Evolutionary conservation across 2,797 vertebrate species (phyloP), one percentile per base, ranked within the genome.

Genomic region (Syngnathus acus): DNA sequence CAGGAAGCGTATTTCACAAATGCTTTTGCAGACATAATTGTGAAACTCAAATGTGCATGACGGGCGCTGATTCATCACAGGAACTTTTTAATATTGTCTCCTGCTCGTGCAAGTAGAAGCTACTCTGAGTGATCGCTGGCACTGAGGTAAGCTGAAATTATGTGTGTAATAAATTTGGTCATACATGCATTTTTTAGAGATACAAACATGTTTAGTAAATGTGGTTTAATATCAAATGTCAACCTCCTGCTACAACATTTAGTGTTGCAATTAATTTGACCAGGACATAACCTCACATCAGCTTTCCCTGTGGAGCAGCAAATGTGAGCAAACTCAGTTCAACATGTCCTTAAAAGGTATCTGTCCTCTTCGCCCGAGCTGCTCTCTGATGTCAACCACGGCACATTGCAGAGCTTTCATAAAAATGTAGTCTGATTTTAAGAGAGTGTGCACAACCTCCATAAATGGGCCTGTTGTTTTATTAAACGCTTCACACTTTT

Each of bases 331-430:
- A 85, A 81, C 82, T 76, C 79, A 68, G 72, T 76, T 72, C 67
- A 88, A 82, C 82, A 89, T 90, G 78, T 65, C 90, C 89, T 89
- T 91, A 92, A 91, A 92, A 89, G 90, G 90, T 75, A 85, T 83
- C 81, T 68, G 62, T 74, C 62, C 73, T 72, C 71, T 65, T 69
- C 53, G 74, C 59, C 55, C 64, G 79, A 68, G 75, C 75, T 72
- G 72, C 78, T 73, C 74, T 77, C 72, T 67, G 68, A 82, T 78
- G 68, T 75, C 74, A 78, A 65, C 78, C 78, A 77, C 76, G 72
- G 72, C 70, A 76, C 67, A 71, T 69, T 77, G 81, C 60, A 85
- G 72, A 70, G 76, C 74, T 66, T 66, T 79, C 70, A 79, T 64
- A 80, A 69, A 59, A 77, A 62, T 63, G 62, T 65, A 26, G 23